Evolutionary conservation across 35 echinoderm and acorn worm species (phyloP).

Genomic region (Patiria miniata): DNA sequence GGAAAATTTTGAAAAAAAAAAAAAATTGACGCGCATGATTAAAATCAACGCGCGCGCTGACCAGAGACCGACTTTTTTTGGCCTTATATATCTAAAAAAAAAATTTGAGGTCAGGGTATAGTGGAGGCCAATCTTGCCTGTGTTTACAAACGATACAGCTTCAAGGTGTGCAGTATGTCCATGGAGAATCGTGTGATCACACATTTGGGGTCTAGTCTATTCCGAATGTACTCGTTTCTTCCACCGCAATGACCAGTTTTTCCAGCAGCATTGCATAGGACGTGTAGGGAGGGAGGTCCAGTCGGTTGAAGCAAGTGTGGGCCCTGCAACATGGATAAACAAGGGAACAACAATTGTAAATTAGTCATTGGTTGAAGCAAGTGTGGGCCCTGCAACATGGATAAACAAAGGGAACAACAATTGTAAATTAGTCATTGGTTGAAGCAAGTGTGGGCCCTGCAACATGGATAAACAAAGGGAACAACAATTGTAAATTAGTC

Average conservation of each 20-base stretch:
- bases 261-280: conserved; percentile 92
- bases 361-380: conserved; percentile 80
- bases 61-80: too few species aligned
- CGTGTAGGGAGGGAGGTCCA: conserved; percentile 96
- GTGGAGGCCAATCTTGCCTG: too few species aligned
- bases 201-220: conserved; percentile 62
- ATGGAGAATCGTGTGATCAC: too few species aligned
- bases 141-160: too few species aligned
- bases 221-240: conserved; percentile 97
- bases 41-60: too few species aligned
- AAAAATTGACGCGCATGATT: too few species aligned
- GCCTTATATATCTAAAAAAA: too few species aligned
- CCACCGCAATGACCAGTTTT: conserved; percentile 92
- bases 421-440: conserved; percentile 40
- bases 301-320: conserved; percentile 96
- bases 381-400: conserved; percentile 84
- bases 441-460: conserved; percentile 98
- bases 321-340: conserved; percentile 66
- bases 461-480: conserved; percentile 29
- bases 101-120: too few species aligned
- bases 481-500: not conserved
- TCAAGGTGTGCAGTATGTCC: too few species aligned
- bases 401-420: conserved; percentile 14
- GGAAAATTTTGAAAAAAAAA: too few species aligned
- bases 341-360: not conserved